Percentiles rank a stretch among this genome's conserved stretches.
phyloP scores from a whole-genome alignment of 2,888 invertebrate genomes.

The Caenorhabditis japonica region DNA sequence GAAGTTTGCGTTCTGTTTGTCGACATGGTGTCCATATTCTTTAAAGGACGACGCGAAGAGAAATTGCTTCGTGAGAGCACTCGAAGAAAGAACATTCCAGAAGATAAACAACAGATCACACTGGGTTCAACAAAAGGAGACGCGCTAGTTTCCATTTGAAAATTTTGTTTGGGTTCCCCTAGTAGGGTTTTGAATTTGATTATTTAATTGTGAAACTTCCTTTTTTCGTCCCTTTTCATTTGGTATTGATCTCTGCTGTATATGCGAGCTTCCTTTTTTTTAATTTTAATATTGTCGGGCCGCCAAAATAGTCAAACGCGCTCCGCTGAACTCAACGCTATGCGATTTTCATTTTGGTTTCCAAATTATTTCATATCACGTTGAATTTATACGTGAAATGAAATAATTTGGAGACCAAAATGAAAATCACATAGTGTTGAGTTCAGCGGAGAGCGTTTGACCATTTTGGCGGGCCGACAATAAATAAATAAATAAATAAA shows the following conservation, averaged over 20 bases:
- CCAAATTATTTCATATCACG: no score
- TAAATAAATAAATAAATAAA: no score
- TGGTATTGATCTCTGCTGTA: not conserved
- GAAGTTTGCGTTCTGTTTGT: slow-evolving; percentile 71
- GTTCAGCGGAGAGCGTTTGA: no score
- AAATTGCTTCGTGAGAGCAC: slow-evolving; percentile 45
- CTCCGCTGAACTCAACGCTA: no score
- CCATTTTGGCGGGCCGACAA: no score
- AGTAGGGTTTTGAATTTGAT: slow-evolving; percentile 13
- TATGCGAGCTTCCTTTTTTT: no score
- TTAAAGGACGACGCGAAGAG: slow-evolving; percentile 40
- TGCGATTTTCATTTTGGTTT: no score
- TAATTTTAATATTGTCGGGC: no score
- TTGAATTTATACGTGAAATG: no score
- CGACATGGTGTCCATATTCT: slow-evolving; percentile 55
- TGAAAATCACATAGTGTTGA: no score
- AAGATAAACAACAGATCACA: slow-evolving; percentile 33
- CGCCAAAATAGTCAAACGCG: no score
- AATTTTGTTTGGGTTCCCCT: slow-evolving; percentile 2
- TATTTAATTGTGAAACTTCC: slow-evolving; percentile 3
- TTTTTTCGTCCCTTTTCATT: not conserved
- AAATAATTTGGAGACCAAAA: no score
- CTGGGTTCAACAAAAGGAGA: slow-evolving; percentile 28
- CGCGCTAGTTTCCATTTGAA: slow-evolving; percentile 51
- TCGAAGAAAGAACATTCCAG: slow-evolving; percentile 16